phyloP scores from a whole-genome alignment of 2,888 invertebrate genomes.

The Acleris literana region DNA sequence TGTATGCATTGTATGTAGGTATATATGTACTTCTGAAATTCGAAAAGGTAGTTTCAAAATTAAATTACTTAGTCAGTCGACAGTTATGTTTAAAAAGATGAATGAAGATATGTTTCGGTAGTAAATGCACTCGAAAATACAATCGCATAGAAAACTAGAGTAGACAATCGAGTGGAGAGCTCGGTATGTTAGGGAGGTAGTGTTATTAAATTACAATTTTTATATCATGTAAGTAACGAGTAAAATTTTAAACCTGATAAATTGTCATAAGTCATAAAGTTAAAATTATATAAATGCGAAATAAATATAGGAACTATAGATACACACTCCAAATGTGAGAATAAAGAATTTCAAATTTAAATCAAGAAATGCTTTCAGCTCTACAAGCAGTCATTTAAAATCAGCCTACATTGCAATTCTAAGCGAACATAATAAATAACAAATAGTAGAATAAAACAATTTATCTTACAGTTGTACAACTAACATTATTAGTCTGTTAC shows the following conservation, averaged over 20 bases:
- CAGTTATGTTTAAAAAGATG: slow-evolving; percentile 8
- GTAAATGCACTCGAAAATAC: slow-evolving; percentile 37
- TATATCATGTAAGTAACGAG: too few species aligned
- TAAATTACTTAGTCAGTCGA: slow-evolving; percentile 4
- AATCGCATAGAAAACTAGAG: slow-evolving; percentile 37
- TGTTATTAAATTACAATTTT: neutral
- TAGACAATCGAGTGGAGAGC: slow-evolving; percentile 1
- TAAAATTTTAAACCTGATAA: too few species aligned
- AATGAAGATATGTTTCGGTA: slow-evolving; percentile 35
- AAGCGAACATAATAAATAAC: slow-evolving; percentile 4
- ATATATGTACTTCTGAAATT: too few species aligned
- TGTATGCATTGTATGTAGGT: too few species aligned
- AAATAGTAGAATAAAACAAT: neutral
- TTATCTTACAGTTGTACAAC: slow-evolving; percentile 2
- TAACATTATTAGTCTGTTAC: too few species aligned
- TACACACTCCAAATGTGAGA: neutral
- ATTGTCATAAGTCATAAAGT: neutral
- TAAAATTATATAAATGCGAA: neutral
- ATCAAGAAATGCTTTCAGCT: neutral
- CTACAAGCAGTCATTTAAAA: neutral
- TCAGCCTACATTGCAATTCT: neutral
- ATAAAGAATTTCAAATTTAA: neutral
- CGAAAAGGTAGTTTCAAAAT: too few species aligned
- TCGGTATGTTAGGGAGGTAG: neutral
- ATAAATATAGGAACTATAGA: neutral